Percentiles rank a stretch among this genome's conserved stretches.
Conservation (phyloP, 2,113 vertebrate species). For the Vireo altiloquus region DNA sequence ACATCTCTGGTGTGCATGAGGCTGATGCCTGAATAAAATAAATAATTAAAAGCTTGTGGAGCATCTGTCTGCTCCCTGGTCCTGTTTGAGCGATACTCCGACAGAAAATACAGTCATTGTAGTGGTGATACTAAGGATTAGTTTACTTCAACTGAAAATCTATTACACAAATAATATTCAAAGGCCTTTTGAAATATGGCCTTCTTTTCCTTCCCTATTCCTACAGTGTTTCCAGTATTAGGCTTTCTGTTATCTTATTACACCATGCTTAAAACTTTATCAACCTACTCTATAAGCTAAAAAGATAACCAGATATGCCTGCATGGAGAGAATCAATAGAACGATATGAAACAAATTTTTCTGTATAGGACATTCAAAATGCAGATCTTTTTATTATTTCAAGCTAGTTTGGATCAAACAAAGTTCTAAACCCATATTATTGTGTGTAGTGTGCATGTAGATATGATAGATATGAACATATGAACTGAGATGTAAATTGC, state of each 20-base stretch:
- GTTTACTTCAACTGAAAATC: neutral
- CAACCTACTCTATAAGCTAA: neutral
- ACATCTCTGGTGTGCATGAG: too few relatives aligned
- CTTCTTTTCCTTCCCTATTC: neutral
- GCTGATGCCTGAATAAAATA: too few relatives aligned
- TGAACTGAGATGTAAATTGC: neutral
- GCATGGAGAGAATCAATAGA: neutral
- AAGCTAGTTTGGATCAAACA: neutral
- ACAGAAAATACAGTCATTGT: neutral
- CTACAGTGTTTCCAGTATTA: neutral
- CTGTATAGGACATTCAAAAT: neutral
- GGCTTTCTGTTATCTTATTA: slow-evolving; percentile 5
- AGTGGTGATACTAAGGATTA: neutral
- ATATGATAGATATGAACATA: neutral
- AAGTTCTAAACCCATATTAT: neutral
- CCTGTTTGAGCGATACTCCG: too few relatives aligned
- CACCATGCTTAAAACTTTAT: neutral
- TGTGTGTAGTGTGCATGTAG: neutral
- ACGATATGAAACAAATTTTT: neutral
- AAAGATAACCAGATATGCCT: neutral
- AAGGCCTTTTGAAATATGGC: neutral
- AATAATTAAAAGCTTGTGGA: too few relatives aligned
- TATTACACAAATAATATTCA: neutral
- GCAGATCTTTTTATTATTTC: neutral
- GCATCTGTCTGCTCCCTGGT: too few relatives aligned